Percentiles rank a stretch among this genome's conserved stretches.
Conservation (phyloP, 2,113 vertebrate genomes). For the Cyprinodon variegatus region DNA sequence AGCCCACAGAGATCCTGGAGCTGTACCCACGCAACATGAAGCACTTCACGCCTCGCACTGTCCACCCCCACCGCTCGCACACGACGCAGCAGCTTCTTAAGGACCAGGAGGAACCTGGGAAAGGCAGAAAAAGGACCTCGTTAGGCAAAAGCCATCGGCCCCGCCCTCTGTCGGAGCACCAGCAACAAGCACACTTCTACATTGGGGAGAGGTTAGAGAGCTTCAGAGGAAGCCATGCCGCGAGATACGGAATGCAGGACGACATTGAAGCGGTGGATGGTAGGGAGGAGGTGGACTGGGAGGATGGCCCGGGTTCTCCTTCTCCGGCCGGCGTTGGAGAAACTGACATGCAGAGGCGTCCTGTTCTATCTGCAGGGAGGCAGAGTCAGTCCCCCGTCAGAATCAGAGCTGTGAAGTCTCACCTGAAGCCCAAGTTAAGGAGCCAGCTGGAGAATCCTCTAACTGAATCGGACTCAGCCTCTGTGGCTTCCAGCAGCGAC, state of each 20-base stretch:
- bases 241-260: conserved; percentile 63
- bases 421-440: conserved; percentile 79
- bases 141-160: conserved; percentile 72
- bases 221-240: conserved; percentile 66
- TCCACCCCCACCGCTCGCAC: conserved; percentile 56
- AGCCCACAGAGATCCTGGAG: conserved; percentile 79
- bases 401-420: conserved; percentile 65
- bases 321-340: conserved; percentile 71
- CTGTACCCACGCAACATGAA: conserved; percentile 81
- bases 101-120: conserved; percentile 76
- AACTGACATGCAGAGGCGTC: conserved; percentile 52
- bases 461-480: conserved; percentile 89
- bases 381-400: conserved; percentile 31
- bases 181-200: conserved; percentile 80
- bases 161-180: conserved; percentile 83
- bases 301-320: conserved; percentile 58
- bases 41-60: conserved; percentile 67
- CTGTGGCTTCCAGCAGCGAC: conserved; percentile 90
- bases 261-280: conserved; percentile 70
- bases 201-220: conserved; percentile 76
- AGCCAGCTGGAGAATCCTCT: conserved; percentile 78
- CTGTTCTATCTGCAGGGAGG: conserved; percentile 51
- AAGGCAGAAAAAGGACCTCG: conserved; percentile 54
- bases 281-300: conserved; percentile 63
- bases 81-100: conserved; percentile 80